Evolutionary conservation across 1,140 invertebrate genomes (phyloP).

Genomic region (Drosophila leontia): DNA sequence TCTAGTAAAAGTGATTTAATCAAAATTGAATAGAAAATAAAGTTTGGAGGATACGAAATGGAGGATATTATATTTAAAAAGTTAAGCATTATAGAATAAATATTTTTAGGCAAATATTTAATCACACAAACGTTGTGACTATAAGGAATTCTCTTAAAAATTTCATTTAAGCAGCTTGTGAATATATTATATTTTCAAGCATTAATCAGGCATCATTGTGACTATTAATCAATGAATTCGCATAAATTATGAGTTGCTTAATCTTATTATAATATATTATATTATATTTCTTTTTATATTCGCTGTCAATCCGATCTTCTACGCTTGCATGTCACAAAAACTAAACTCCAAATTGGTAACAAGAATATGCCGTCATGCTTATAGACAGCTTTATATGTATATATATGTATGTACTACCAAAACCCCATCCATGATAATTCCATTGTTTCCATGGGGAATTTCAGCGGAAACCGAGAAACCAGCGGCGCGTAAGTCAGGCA

Average conservation of each 20-base stretch:
- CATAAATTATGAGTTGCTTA: neutral
- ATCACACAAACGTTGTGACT: too few relatives aligned
- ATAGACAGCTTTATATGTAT: conserved; percentile 29
- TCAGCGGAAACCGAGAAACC: conserved; percentile 49
- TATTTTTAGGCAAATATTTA: too few relatives aligned
- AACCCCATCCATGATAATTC: conserved; percentile 36
- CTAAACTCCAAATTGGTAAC: conserved; percentile 33
- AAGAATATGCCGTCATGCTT: conserved; percentile 57
- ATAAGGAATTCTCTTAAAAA: neutral
- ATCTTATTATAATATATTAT: neutral
- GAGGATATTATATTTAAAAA: too few relatives aligned
- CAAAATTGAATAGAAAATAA: neutral
- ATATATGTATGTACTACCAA: neutral
- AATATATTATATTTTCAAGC: too few relatives aligned
- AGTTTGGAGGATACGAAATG: too few relatives aligned
- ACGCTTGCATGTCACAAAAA: conserved; percentile 6
- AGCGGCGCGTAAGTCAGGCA: conserved; percentile 72
- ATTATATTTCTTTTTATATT: neutral
- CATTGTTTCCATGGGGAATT: conserved; percentile 56
- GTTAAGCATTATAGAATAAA: too few relatives aligned
- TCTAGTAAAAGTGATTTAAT: too few relatives aligned
- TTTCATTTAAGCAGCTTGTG: neutral
- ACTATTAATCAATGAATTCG: neutral
- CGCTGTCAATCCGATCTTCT: conserved; percentile 7
- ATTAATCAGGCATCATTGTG: neutral